Evolutionary conservation across 1,140 invertebrate genomes (phyloP), one percentile per base, ranked within the genome.

Genomic region (Papilio machaon): DNA sequence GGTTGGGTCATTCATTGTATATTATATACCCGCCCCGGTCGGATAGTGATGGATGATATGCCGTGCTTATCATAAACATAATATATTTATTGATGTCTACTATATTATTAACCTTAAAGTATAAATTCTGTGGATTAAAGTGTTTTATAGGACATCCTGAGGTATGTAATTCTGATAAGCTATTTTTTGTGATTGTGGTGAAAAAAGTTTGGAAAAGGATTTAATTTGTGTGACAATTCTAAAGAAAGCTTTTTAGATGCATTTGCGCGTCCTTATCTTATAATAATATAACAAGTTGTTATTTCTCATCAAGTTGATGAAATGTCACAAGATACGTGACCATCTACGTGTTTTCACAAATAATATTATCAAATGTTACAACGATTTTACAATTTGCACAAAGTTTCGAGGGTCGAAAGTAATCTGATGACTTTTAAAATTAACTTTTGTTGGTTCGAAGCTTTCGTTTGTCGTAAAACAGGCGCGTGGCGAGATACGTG

Each of bases 351-450:
- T 6, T 35, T 70, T 70, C 13, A 17, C 64, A 70, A 38, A 60
- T 15, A 60, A 60, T 58, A 58, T 60, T 60, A 70, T 38, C 6
- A 70, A 70, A 70, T 35, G 30, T 76, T 47, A 38, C 75, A 9
- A 13, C 46, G 76, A 46, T 80, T 81, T 38, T 46, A 64, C 80
- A 81, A 82, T 85, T 87, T 88, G 86, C 84, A 83, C 86, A 88
- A 90, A 82, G 80, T 80, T 87, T 86, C 67, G 78, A 84, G 85
- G 82, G 84, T 85, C 82, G 67, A 67, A 79, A 80, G 86, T 91
- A 92, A 92, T 92, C 90, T 88, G 89, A 84, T 92, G 87, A 92
- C 87, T 88, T 90, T 92, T 88, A 87, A 90, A 89, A 89, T 91
- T 91, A 90, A 88, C 85, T 87, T 88, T 91, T 93, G 91, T 92